Evolutionary conservation across 2,888 invertebrate genomes (phyloP).

Genomic region (Drosophila cognata): DNA sequence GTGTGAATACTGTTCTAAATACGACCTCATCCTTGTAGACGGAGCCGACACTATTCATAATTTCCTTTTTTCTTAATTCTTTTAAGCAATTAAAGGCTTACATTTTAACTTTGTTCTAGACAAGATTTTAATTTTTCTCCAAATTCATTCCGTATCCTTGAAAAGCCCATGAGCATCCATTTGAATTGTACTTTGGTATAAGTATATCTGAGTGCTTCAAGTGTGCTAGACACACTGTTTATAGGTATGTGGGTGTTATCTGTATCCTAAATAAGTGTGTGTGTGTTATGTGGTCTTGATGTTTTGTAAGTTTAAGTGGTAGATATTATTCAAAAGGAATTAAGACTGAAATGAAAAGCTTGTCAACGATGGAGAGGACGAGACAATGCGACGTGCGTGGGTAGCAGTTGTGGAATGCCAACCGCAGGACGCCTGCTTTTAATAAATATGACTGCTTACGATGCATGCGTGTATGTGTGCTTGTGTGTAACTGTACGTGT

Average conservation of each 20-base stretch:
- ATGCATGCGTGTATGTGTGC: constrained; percentile 24
- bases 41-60: background rate
- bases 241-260: constrained; percentile 14
- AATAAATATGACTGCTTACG: constrained; percentile 69
- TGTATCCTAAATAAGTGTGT: constrained; percentile 9
- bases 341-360: constrained; percentile 77
- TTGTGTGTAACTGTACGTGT: constrained; percentile 1
- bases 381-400: constrained; percentile 17
- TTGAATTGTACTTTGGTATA: constrained; percentile 48
- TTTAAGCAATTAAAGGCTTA: background rate
- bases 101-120: background rate
- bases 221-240: constrained; percentile 8
- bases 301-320: constrained; percentile 80
- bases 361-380: constrained; percentile 57
- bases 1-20: background rate
- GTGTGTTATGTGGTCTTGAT: constrained; percentile 58
- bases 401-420: constrained; percentile 41
- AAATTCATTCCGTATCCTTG: background rate
- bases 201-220: constrained; percentile 50
- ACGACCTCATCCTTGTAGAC: background rate
- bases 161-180: constrained; percentile 25
- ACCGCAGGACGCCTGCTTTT: constrained; percentile 69
- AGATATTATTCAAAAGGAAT: constrained; percentile 81
- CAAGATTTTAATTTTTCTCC: background rate
- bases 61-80: background rate